Conservation (phyloP, 1,140 invertebrate genomes). For the Pantala flavescens region DNA sequence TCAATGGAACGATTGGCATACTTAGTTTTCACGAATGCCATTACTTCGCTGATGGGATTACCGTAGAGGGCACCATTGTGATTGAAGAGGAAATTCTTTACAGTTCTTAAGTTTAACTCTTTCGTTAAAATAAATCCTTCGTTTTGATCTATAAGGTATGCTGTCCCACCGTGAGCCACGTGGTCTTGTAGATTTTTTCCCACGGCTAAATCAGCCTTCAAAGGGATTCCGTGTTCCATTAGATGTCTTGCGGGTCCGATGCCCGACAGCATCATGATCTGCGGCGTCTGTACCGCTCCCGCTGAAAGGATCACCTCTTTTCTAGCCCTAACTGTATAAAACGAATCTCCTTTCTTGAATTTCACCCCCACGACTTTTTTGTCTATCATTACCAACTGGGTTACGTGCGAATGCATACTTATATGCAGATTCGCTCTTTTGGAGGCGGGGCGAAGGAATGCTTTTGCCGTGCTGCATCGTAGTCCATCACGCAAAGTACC, state of each 20-base stretch:
- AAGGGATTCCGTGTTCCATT: constrained; percentile 44
- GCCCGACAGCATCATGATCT: constrained; percentile 69
- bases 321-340: constrained; percentile 39
- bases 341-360: constrained; percentile 42
- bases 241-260: constrained; percentile 56
- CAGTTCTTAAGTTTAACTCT: constrained; percentile 38
- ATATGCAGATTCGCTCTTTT: constrained; percentile 61
- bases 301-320: constrained; percentile 63
- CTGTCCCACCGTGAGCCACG: constrained; percentile 50
- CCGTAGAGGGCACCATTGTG: constrained; percentile 51
- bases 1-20: constrained; percentile 50
- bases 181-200: constrained; percentile 64
- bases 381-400: constrained; percentile 44
- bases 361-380: constrained; percentile 45
- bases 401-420: constrained; percentile 37
- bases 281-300: constrained; percentile 57
- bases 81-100: constrained; percentile 44
- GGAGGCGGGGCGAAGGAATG: constrained; percentile 58
- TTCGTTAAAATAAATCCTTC: constrained; percentile 49
- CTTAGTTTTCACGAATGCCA: constrained; percentile 65
- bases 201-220: constrained; percentile 51
- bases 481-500: constrained; percentile 71
- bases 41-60: constrained; percentile 56
- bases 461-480: constrained; percentile 70
- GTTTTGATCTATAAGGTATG: constrained; percentile 42